A percentile compares a stretch with the other conserved stretches of the same genome.
Conservation (phyloP, 2,797 vertebrate genomes). For the Falco novaeseelandiae region DNA sequence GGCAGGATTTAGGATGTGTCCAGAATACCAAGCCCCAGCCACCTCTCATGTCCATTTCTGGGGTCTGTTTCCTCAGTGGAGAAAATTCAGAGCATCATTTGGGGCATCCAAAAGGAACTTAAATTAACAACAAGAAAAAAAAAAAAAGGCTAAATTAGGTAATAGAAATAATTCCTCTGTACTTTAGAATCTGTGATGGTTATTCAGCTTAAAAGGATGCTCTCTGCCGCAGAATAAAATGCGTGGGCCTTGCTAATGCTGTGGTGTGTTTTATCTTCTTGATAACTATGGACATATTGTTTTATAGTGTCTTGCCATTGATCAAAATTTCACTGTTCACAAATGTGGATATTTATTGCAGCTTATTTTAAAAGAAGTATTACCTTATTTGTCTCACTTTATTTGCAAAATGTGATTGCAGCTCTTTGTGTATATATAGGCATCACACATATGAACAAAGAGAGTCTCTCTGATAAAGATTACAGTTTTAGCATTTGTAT, state of each 20-base stretch:
- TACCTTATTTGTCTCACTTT: not conserved
- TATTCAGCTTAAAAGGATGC: not conserved
- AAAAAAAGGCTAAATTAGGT: too few relatives aligned
- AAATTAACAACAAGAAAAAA: not conserved
- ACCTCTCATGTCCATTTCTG: not conserved
- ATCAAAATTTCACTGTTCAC: not conserved
- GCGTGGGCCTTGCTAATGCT: not conserved
- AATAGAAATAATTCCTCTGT: not conserved
- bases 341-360: not conserved
- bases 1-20: too few relatives aligned
- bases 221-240: not conserved
- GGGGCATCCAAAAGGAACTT: not conserved
- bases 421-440: not conserved
- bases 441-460: not conserved
- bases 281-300: not conserved
- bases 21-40: not conserved
- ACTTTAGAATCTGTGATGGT: not conserved
- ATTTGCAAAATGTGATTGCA: not conserved
- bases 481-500: not conserved
- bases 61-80: not conserved
- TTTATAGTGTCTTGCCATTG: not conserved
- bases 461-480: not conserved
- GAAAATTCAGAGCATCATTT: not conserved
- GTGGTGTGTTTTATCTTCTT: not conserved
- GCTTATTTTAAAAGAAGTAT: not conserved